Percentiles rank a stretch among this genome's conserved stretches.
These are phyloP conservation scores for Lindbergichthys nudifrons DNA, from an alignment of 2,797 vertebrate genomes.

Conservation along the genomic window DNA sequence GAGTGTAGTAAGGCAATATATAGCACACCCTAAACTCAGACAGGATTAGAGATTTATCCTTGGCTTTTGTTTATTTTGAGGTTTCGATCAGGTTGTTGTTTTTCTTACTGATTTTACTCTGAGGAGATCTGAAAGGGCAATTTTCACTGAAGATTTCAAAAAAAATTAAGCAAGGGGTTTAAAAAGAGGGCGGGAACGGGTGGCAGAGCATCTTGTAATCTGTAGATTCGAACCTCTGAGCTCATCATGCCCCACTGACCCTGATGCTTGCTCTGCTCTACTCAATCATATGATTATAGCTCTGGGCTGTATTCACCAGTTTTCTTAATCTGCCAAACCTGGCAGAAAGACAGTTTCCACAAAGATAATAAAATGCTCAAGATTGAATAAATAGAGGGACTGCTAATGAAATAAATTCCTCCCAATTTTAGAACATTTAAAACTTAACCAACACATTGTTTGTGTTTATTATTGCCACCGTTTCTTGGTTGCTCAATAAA, in stretches of 20 bases:
- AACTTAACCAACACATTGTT: background rate
- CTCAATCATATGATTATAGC: constrained; percentile 57
- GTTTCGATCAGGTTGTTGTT: constrained; percentile 17
- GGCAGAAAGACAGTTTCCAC: constrained; percentile 22
- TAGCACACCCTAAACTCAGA: background rate
- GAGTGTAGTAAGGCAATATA: too few relatives aligned
- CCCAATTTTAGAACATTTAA: background rate
- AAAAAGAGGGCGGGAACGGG: constrained; percentile 11
- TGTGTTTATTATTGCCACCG: background rate
- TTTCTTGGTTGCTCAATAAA: constrained; percentile 3
- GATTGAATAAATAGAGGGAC: background rate
- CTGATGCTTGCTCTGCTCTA: constrained; percentile 54
- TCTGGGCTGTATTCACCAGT: constrained; percentile 24
- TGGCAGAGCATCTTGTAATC: constrained; percentile 50
- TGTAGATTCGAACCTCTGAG: constrained; percentile 45
- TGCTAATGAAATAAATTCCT: background rate
- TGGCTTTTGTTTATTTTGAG: constrained; percentile 16
- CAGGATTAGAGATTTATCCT: constrained; percentile 1
- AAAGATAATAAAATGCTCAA: background rate
- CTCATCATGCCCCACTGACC: constrained; percentile 59
- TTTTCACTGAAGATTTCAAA: background rate
- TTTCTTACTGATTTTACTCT: background rate
- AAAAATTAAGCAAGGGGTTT: constrained; percentile 22
- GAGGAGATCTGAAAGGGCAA: background rate
- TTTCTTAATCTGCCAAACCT: constrained; percentile 42